phyloP scores from a whole-genome alignment of 2,113 vertebrate species.

The Nanorana parkeri region DNA sequence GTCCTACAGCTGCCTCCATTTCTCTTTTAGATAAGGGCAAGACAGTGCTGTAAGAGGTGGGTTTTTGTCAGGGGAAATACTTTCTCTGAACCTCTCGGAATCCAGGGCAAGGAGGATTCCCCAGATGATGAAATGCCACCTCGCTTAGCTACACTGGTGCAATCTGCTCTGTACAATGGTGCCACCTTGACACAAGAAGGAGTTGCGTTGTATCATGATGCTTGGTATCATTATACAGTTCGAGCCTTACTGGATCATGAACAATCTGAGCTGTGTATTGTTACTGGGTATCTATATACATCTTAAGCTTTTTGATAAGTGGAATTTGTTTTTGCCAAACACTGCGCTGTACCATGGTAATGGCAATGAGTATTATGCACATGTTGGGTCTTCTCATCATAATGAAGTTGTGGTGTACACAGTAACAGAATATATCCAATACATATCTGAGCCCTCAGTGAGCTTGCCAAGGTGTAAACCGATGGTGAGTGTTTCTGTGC shows the following conservation, averaged over 20 bases:
- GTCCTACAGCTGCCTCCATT: constrained; percentile 1
- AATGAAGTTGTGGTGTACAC: background rate
- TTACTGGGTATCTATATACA: constrained; percentile 31
- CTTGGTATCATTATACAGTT: constrained; percentile 31
- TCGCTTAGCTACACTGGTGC: constrained; percentile 29
- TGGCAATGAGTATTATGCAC: constrained; percentile 7
- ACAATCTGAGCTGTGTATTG: constrained; percentile 27
- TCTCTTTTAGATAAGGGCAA: background rate
- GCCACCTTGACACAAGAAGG: constrained; percentile 2
- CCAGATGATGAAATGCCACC: constrained; percentile 7
- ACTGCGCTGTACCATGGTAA: constrained; percentile 5
- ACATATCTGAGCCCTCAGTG: constrained; percentile 24
- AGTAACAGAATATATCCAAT: constrained; percentile 30
- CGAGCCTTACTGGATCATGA: constrained; percentile 43
- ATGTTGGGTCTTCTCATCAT: constrained; percentile 26
- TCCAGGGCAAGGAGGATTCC: constrained; percentile 49
- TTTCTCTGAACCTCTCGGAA: background rate
- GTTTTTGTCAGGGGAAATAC: background rate
- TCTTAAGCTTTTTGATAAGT: constrained; percentile 7
- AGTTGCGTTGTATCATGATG: constrained; percentile 38
- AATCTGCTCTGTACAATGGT: constrained; percentile 31
- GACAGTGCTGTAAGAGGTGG: background rate
- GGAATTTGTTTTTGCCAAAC: constrained; percentile 19
- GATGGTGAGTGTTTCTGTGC: constrained; percentile 19
- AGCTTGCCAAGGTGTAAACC: constrained; percentile 23